These are phyloP conservation scores for Tenualosa ilisha DNA, from an alignment of 2,797 vertebrate species.

Conservation along the genomic window DNA sequence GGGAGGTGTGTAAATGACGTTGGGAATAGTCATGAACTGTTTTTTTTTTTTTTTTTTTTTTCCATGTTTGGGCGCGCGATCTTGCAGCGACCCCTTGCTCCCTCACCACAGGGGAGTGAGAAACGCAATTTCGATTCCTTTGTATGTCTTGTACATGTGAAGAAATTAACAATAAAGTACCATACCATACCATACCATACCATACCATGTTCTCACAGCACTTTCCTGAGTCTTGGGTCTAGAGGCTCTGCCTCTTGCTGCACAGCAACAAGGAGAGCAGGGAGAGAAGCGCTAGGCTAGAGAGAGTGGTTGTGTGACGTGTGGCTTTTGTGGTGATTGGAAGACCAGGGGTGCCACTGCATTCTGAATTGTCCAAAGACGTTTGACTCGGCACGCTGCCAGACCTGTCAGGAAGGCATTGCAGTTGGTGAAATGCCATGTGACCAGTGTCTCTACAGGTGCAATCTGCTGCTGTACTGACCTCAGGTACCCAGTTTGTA, in stretches of 20 bases:
- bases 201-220: no score
- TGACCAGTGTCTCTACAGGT: not conserved
- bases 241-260: not conserved
- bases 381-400: not conserved
- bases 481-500: not conserved
- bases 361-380: not conserved
- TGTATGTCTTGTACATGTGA: no score
- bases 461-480: not conserved
- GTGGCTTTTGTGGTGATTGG: not conserved
- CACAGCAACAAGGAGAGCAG: not conserved
- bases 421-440: not conserved
- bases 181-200: no score
- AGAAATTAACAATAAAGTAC: no score
- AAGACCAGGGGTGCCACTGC: not conserved
- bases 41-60: not conserved
- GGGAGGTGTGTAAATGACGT: not conserved
- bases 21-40: not conserved
- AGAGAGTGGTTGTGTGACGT: not conserved
- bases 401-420: not conserved
- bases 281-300: not conserved
- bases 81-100: no score
- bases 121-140: no score
- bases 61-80: no score
- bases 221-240: not conserved
- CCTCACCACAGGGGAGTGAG: no score